A percentile compares a stretch with the other conserved stretches of the same genome.
Evolutionary conservation across 2,797 vertebrate genomes (phyloP).

Genomic region (Argyrosomus regius): DNA sequence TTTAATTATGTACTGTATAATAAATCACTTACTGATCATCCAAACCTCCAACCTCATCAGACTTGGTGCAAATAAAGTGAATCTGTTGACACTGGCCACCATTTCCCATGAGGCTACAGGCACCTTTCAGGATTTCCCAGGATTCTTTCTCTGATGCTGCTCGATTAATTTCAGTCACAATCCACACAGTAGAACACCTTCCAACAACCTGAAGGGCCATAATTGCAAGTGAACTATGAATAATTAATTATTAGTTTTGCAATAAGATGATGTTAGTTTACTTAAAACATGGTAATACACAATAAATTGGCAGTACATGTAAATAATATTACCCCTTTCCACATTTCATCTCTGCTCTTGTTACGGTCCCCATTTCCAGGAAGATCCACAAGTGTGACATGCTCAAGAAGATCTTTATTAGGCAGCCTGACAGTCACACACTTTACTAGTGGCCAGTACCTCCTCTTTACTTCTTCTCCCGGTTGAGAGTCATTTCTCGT

Average conservation of each 20-base stretch:
- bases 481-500: background rate
- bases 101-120: constrained; percentile 49
- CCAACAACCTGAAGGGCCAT: constrained; percentile 45
- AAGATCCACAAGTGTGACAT: constrained; percentile 75
- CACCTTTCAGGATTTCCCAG: constrained; percentile 60
- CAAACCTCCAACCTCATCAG: accelerated
- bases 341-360: constrained; percentile 71
- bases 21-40: constrained; percentile 25
- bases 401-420: constrained; percentile 45
- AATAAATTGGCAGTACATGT: background rate
- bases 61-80: constrained; percentile 69
- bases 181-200: constrained; percentile 66
- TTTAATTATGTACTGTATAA: background rate
- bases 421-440: constrained; percentile 74
- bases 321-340: constrained; percentile 67
- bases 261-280: background rate
- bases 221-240: background rate
- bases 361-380: constrained; percentile 79
- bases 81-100: constrained; percentile 60
- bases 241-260: background rate
- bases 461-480: background rate
- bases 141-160: constrained; percentile 37
- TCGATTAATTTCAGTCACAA: constrained; percentile 55
- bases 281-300: background rate
- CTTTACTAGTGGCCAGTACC: constrained; percentile 75